These are phyloP conservation scores for Atta texana DNA, from an alignment of 1,140 invertebrate genomes.

Conservation along the genomic window DNA sequence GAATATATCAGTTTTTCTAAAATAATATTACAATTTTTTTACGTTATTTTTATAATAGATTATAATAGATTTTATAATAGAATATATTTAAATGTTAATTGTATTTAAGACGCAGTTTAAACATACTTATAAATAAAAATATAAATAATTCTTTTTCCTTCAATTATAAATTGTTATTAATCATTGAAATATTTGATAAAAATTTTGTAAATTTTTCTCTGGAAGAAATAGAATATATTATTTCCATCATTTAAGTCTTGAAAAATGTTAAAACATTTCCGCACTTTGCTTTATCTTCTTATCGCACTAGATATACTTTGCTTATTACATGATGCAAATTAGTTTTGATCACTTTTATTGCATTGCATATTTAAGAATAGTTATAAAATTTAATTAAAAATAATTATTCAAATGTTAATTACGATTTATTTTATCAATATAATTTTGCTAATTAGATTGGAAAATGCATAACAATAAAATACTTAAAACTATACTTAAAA, in stretches of 20 bases:
- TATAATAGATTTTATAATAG: too few relatives aligned
- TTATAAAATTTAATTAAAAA: background rate
- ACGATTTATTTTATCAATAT: background rate
- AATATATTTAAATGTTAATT: background rate
- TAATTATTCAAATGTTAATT: background rate
- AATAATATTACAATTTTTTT: conserved; percentile 2
- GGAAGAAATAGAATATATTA: background rate
- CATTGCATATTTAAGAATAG: too few relatives aligned
- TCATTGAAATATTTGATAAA: background rate
- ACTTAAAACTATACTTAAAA: background rate
- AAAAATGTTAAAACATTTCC: background rate
- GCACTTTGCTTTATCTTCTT: background rate
- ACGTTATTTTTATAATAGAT: background rate
- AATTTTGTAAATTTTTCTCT: background rate
- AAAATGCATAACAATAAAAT: background rate
- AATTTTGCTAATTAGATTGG: background rate
- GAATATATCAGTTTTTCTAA: background rate
- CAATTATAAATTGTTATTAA: background rate
- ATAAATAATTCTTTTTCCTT: background rate
- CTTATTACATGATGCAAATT: background rate
- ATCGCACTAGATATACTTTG: background rate
- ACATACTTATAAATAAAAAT: background rate
- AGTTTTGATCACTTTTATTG: background rate
- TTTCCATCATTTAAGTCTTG: background rate
- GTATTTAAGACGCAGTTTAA: background rate